Percentiles rank a stretch among this genome's conserved stretches.
Evolutionary conservation across 2,888 invertebrate species (phyloP).

Genomic region (Lithosia quadra): DNA sequence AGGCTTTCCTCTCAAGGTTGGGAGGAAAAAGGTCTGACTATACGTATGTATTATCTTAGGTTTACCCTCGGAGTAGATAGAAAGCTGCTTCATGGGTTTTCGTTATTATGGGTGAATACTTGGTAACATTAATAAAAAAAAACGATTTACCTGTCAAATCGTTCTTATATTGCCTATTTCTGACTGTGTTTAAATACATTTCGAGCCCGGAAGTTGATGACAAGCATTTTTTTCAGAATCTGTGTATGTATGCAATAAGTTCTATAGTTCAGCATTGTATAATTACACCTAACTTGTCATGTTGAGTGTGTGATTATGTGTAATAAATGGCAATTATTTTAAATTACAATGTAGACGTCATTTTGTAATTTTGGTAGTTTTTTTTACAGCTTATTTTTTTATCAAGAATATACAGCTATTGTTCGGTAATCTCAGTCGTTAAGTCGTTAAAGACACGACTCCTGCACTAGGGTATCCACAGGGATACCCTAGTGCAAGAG

Average conservation of each 20-base stretch:
- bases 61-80: too few relatives aligned
- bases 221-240: constrained; percentile 19
- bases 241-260: constrained; percentile 20
- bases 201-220: constrained; percentile 3
- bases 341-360: constrained; percentile 35
- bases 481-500: too few relatives aligned
- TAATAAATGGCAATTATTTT: constrained; percentile 30
- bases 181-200: constrained; percentile 27
- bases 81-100: too few relatives aligned
- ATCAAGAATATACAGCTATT: constrained; percentile 5
- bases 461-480: not conserved
- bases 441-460: constrained; percentile 1
- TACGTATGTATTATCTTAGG: not conserved
- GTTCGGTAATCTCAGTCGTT: not conserved
- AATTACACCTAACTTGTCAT: constrained; percentile 36
- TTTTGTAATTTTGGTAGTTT: constrained; percentile 38
- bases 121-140: constrained; percentile 8
- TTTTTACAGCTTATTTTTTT: constrained; percentile 23
- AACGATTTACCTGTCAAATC: constrained; percentile 39
- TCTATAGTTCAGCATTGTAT: constrained; percentile 36
- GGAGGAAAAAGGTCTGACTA: not conserved
- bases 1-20: too few relatives aligned
- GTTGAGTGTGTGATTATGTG: constrained; percentile 24
- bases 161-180: constrained; percentile 23
- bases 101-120: not conserved